Evolutionary conservation across 2,888 invertebrate genomes (phyloP), one percentile per base, ranked within the genome.

Genomic region (Coelopa pilipes): DNA sequence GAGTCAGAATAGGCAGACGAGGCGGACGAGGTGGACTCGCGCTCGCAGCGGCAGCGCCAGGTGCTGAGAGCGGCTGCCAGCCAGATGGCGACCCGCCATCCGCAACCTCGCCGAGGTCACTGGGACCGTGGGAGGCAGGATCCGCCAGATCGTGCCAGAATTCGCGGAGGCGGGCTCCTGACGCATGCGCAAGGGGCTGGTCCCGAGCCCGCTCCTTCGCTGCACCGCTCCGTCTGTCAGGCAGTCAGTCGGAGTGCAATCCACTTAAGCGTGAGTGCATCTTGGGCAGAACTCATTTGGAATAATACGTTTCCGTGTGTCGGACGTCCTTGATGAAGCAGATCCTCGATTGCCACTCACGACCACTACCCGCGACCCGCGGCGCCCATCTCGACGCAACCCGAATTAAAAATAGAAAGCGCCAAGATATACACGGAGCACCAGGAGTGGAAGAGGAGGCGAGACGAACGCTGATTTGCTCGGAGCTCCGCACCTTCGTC

Each of bases 251-350:
- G n/a, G 24, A 50, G 66, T 66, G 50, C 49, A 66, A 50, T 66
- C 66, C 66, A 66, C 66, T 66, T 66, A 66, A 66, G 50, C 49
- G 66, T 66, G 49, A 66, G 21, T 50, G 66, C 50, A 21, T 24
- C 66, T 21, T 34, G 45, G 13, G 66, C 66, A n/a, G 45, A 62
- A 62, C 62, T 62, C 62, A 62, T 15, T 57, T 57, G 57, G n/a
- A 45, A 62, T 9, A 15, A 62, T 60, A 60, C 13, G 15, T 15
- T 11, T 12, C 24, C 13, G 10, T 11, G 15, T 5, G 13, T 60
- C 15, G 45, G 60, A 24, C 19, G 11, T 17, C 17, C 57, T 60
- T 24, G 34, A 13, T 60, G 24, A 53, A 53, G n/a, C 34, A 34
- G 10, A 62, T 62, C 34, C 24, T 15, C 59, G 11, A 19, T 21